phyloP scores from a whole-genome alignment of 1,140 invertebrate genomes.

The Watersipora subatra region DNA sequence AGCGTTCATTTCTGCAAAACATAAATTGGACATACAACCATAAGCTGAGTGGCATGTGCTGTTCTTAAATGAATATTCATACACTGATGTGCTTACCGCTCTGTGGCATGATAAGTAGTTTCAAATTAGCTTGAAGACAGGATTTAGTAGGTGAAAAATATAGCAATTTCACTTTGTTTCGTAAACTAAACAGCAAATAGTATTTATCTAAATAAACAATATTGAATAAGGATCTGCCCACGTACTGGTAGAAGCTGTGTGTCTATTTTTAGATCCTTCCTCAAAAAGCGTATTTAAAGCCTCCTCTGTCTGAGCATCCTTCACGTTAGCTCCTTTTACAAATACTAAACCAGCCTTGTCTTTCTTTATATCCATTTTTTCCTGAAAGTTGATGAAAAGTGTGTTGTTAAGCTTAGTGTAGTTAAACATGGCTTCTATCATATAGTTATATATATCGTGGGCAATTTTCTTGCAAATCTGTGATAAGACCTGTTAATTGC shows the following conservation, averaged over 20 bases:
- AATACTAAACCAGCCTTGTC: constrained; percentile 44
- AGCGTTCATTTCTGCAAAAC: constrained; percentile 33
- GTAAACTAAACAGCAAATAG: no score
- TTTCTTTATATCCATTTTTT: constrained; percentile 43
- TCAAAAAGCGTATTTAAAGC: constrained; percentile 40
- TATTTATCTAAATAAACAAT: no score
- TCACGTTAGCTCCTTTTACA: constrained; percentile 38
- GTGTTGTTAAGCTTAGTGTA: no score
- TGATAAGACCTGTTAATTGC: no score
- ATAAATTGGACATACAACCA: not conserved
- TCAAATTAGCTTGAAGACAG: no score
- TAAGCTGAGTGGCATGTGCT: not conserved
- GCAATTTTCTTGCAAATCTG: no score
- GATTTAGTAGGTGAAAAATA: no score
- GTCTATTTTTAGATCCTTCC: constrained; percentile 38
- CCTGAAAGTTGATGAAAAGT: constrained; percentile 21
- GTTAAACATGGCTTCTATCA: no score
- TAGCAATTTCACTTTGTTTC: no score
- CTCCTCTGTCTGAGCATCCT: constrained; percentile 31
- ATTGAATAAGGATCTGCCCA: no score
- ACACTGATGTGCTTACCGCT: not conserved
- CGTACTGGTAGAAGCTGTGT: constrained; percentile 39
- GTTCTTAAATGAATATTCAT: not conserved
- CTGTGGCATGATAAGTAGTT: no score
- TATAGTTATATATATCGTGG: no score